phyloP scores from a whole-genome alignment of 1,140 invertebrate genomes.

The Leptinotarsa texana region DNA sequence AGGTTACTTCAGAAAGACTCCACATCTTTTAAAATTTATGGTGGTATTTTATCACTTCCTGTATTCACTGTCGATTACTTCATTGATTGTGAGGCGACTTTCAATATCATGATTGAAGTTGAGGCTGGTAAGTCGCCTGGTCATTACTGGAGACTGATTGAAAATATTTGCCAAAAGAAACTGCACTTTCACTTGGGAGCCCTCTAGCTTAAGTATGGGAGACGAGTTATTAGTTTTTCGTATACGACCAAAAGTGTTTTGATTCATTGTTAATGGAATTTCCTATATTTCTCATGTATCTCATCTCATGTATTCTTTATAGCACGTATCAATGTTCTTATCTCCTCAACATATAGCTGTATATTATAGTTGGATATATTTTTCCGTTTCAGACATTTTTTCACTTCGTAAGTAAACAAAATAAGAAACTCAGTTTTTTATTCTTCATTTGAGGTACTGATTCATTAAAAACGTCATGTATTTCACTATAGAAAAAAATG shows the following conservation, averaged over 20 bases:
- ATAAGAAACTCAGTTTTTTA: background rate
- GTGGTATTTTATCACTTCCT: constrained; percentile 1
- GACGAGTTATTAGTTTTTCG: too few relatives aligned
- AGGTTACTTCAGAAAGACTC: constrained; percentile 1
- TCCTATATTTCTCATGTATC: background rate
- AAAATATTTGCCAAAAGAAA: background rate
- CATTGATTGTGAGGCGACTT: constrained; percentile 6
- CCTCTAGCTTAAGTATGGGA: background rate
- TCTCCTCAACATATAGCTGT: constrained; percentile 1
- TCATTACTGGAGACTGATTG: constrained; percentile 12
- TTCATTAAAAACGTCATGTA: background rate
- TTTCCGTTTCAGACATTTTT: constrained; percentile 15
- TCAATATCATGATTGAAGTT: constrained; percentile 1
- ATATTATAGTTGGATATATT: constrained; percentile 5
- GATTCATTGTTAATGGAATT: background rate
- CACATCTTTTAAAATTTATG: constrained; percentile 9
- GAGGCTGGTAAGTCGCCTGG: background rate
- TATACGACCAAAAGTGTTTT: constrained; percentile 5
- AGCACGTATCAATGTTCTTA: background rate
- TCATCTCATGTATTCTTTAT: constrained; percentile 3
- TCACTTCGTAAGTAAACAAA: background rate
- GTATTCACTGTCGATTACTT: background rate
- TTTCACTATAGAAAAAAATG: too few relatives aligned
- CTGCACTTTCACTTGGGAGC: constrained; percentile 11
- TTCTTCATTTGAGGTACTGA: background rate